Evolutionary conservation across 1,140 invertebrate species (phyloP), one percentile per base, ranked within the genome.

Genomic region (Mamestra configurata): DNA sequence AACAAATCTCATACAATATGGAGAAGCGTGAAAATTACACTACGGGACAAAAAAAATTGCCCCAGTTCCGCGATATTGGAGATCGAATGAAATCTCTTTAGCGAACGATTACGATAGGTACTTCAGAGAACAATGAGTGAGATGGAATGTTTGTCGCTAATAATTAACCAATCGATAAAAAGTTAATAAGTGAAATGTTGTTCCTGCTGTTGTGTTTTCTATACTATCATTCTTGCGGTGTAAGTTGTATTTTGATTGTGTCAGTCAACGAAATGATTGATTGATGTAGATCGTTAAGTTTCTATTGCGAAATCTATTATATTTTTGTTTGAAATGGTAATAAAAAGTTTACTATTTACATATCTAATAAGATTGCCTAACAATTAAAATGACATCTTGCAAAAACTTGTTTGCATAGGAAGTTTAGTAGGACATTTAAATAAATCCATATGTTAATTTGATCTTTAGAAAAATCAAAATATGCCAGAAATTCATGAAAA

Each of bases 1-100:
- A 37, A 31, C 31, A 43, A 31, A 59, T 40, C 66, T 70, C 46
- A 27, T 46, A 61, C 27, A 37, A 46, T 61, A 76, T 49, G 18
- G 24, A 46, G 55, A 73, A 22, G 80, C 76, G 80, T 78, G 76
- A 75, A 82, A 79, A 72, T 66, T 82, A 79, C 76, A 78, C 71
- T 76, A 37, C 22, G 6, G 11, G 37, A 64, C 81, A 82, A 35
- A 82, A 82, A 81, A 79, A 71, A 18, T n/a, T 53, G 77, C 49
- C 81, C 81, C 64, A 66, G 61, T 82, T 82, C 71, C 71, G 40
- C 24, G 20, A 59, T 77, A 73, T 68, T 72, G 70, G 76, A 78
- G 79, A 71, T 82, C 77, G 49, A 81, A 81, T 77, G 73, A 80
- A 80, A 80, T 55, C 64, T 51, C 49, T 72, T 72, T 68, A 82